These are phyloP conservation scores for Chaitophorus viminalis DNA, from an alignment of 2,888 invertebrate genomes.

Conservation along the genomic window DNA sequence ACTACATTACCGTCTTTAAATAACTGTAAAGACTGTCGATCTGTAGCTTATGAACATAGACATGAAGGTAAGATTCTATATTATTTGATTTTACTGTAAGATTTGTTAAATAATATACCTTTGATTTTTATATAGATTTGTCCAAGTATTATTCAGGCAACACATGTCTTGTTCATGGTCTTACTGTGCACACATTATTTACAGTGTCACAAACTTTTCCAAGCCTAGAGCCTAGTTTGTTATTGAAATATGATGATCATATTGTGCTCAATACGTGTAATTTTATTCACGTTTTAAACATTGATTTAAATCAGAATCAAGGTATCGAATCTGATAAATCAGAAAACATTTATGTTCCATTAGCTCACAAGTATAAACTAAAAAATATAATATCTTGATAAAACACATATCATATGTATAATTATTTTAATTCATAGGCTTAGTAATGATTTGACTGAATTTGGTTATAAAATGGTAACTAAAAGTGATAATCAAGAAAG, in stretches of 20 bases:
- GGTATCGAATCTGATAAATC: slow-evolving; percentile 65
- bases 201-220: slow-evolving; percentile 89
- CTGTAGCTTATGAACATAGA: slow-evolving; percentile 70
- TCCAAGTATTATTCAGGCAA: slow-evolving; percentile 71
- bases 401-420: not conserved
- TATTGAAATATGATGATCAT: slow-evolving; percentile 69
- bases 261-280: slow-evolving; percentile 87
- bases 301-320: slow-evolving; percentile 69
- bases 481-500: slow-evolving; percentile 57
- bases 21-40: slow-evolving; percentile 73
- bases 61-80: slow-evolving; percentile 68
- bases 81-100: not conserved
- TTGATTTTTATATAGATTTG: slow-evolving; percentile 67
- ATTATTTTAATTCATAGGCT: slow-evolving; percentile 45
- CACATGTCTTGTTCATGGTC: slow-evolving; percentile 86
- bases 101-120: not conserved
- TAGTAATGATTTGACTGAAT: slow-evolving; percentile 52
- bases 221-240: slow-evolving; percentile 71
- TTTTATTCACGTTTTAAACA: slow-evolving; percentile 81
- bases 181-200: slow-evolving; percentile 91
- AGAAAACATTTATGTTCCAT: slow-evolving; percentile 54
- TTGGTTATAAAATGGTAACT: slow-evolving; percentile 53
- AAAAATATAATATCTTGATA: not conserved
- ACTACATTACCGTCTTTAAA: slow-evolving; percentile 75
- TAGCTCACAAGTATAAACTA: slow-evolving; percentile 53